Evolutionary conservation across 2,888 invertebrate genomes (phyloP).

Genomic region (Ischnus inquisitorius): DNA sequence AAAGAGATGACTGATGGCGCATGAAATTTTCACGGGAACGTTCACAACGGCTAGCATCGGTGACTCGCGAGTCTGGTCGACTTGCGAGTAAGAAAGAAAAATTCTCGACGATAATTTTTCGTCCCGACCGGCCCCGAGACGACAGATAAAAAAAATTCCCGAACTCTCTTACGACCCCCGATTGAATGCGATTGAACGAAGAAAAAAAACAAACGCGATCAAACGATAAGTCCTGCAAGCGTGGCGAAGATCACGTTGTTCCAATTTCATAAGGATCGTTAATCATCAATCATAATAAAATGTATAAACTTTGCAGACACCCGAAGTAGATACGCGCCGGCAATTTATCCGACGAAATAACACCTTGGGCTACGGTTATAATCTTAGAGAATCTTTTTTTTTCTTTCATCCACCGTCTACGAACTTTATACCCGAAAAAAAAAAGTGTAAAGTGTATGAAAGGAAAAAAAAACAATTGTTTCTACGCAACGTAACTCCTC

Average conservation of each 20-base stretch:
- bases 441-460: not conserved
- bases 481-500: not conserved
- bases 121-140: not conserved
- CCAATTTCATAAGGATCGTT: not conserved
- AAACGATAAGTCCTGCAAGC: not conserved
- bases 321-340: not conserved
- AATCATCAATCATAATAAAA: not conserved
- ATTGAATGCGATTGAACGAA: not conserved
- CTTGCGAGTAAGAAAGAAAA: constrained; percentile 14
- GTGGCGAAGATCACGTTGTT: constrained; percentile 25
- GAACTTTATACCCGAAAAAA: not conserved
- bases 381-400: not conserved
- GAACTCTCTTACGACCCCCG: not conserved
- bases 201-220: constrained; percentile 29
- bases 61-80: not conserved
- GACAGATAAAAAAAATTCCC: not conserved
- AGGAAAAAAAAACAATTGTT: not conserved
- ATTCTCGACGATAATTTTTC: constrained; percentile 33
- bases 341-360: not conserved
- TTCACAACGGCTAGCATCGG: not conserved
- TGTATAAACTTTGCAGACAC: not conserved
- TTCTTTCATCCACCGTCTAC: not conserved
- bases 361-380: not conserved
- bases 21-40: constrained; percentile 30
- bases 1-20: not conserved